Base-by-base conservation (phyloP, 2,888 invertebrate genomes). In the Synanthedon formicaeformis region DNA sequence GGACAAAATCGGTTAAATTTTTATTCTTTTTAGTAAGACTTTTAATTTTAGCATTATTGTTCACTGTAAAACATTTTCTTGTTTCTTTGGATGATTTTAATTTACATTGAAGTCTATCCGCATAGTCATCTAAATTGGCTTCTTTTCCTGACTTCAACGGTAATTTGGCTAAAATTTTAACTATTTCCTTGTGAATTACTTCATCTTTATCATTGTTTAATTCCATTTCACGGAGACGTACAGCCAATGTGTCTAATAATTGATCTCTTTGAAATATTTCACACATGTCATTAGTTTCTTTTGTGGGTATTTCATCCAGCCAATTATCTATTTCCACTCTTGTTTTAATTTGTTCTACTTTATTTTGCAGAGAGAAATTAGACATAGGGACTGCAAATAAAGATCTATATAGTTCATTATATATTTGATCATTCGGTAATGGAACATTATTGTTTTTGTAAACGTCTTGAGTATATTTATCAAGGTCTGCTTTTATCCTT, bases 281-380 rank as follows among this genome's bases (percentile, higher is more conserved):
- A 11, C 23, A 55, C n/a, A 68, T 40, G 23, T 57, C 60, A 23
- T 54, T 41, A 10, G 69, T 52, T 52, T 66, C 56, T 56, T 53
- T 62, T 10, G 81, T 18, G 3, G 80, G 79, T 45, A 81, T 57
- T 11, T 62, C 58, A 55, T 73, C 67, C 59, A 74, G 74, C 81
- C 81, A 81, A 27, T 54, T 56, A 8, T 77, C 71, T 40, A 81
- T 65, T 67, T 72, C 77, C 60, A 71, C 77, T 55, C 72, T 70
- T 4, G 72, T 76, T 66, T 81, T 81, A 40, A 78, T 60, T 58
- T 72, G 65, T 64, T 78, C 78, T 12, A 81, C 73, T 65, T 78
- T 71, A 51, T 70, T 60, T 10, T 61, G 55, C 4, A 76, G 58
- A 11, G 69, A 67, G 48, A 53, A 67, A 57, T 64, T 63, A 16